Evolutionary conservation across 1,140 invertebrate genomes (phyloP).

Genomic region (Orius laevigatus): DNA sequence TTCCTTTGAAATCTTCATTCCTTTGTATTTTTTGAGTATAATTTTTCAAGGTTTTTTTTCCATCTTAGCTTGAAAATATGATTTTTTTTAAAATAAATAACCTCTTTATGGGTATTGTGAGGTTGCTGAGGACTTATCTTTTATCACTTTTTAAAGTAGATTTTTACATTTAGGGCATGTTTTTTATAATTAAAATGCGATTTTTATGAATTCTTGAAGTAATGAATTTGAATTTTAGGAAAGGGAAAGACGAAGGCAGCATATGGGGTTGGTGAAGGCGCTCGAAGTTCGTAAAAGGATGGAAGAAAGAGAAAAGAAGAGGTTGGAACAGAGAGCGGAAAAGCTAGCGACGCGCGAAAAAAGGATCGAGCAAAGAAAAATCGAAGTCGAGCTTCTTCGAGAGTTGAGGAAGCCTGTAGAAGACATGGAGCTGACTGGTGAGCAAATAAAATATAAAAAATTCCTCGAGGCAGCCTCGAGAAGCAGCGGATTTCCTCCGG

Average conservation of each 20-base stretch:
- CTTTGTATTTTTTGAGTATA: no score
- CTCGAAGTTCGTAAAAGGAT: slow-evolving; percentile 68
- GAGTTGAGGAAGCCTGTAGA: slow-evolving; percentile 77
- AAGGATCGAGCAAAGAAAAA: slow-evolving; percentile 60
- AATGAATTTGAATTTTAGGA: slow-evolving; percentile 39
- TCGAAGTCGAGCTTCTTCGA: slow-evolving; percentile 69
- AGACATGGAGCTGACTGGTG: slow-evolving; percentile 60
- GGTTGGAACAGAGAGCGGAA: slow-evolving; percentile 60
- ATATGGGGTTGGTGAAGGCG: slow-evolving; percentile 73
- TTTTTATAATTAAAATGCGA: no score
- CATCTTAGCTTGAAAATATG: no score
- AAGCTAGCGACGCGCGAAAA: slow-evolving; percentile 64
- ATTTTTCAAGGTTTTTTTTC: no score
- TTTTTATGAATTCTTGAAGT: no score
- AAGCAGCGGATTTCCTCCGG: no score
- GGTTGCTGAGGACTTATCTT: no score
- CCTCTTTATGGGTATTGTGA: no score
- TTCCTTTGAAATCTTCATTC: no score
- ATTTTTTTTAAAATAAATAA: no score
- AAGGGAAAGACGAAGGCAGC: slow-evolving; percentile 74
- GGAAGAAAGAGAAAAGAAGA: slow-evolving; percentile 74
- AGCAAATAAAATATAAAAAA: not conserved
- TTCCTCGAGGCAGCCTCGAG: not conserved
- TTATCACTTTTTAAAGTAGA: no score
- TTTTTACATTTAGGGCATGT: no score